Conservation (phyloP, 1,140 invertebrate species). For the Sycophila sp. region DNA sequence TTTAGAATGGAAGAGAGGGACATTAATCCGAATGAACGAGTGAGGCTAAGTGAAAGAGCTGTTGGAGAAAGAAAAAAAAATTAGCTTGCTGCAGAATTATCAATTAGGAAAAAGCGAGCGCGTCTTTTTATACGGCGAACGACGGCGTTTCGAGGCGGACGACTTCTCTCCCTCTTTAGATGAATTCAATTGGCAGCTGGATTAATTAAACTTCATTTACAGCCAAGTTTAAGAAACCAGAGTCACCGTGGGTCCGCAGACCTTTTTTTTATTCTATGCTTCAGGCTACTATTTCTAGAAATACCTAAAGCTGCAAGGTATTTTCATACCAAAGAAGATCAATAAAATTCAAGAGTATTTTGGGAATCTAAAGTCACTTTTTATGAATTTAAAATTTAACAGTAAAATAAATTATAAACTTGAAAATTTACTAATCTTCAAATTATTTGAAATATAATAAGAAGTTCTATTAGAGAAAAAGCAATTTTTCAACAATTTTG, state of each 20-base stretch:
- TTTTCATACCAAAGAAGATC: too few relatives aligned
- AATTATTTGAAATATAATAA: too few relatives aligned
- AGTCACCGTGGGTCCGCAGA: background rate
- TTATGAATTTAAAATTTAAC: too few relatives aligned
- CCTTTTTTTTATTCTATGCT: too few relatives aligned
- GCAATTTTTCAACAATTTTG: too few relatives aligned
- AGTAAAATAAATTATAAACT: too few relatives aligned
- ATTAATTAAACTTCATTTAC: constrained; percentile 36
- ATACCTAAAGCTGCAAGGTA: too few relatives aligned
- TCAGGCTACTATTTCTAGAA: too few relatives aligned
- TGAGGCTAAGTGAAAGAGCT: constrained; percentile 4
- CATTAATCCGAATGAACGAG: constrained; percentile 15
- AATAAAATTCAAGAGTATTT: too few relatives aligned
- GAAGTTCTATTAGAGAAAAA: too few relatives aligned
- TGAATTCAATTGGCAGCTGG: constrained; percentile 31
- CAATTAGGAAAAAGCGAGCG: constrained; percentile 22
- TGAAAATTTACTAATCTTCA: too few relatives aligned
- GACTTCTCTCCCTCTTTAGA: constrained; percentile 16
- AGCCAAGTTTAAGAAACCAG: constrained; percentile 7
- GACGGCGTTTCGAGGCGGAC: background rate
- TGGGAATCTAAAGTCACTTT: too few relatives aligned
- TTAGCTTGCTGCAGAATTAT: constrained; percentile 19
- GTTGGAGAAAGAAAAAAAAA: constrained; percentile 21
- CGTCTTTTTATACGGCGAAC: background rate
- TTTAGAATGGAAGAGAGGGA: background rate